Evolutionary conservation across 2,888 invertebrate genomes (phyloP), one percentile per base, ranked within the genome.

Genomic region (Cylloceria caligata): DNA sequence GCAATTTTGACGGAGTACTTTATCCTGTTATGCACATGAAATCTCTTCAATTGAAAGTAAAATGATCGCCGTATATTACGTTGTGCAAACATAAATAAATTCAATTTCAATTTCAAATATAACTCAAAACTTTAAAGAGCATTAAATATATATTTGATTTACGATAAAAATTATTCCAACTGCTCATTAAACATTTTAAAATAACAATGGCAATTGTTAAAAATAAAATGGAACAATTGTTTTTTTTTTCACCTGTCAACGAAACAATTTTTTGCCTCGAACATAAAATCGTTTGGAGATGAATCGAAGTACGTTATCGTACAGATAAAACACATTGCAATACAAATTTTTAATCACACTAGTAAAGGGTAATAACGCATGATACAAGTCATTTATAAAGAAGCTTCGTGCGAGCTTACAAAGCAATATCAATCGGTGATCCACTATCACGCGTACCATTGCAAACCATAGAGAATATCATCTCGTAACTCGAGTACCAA

Each of bases 401-500:
- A 52, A 55, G 24, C 9, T 7, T 30, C 7, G 21, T 7, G 16
- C 47, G 9, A 42, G 30, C 27, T 45, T 7, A 21, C 7, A 47
- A 49, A 52, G 36, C 21, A 68, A 71, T 21, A 75, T 80, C 75
- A 64, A 68, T 36, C 52, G 36, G 74, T 11, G 36, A 76, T 65
- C 13, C 3, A n/a, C 1, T 39, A 64, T 64, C 60, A 60, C 16
- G 60, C 24, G 39, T 24, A 24, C 9, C 34, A 34, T 9, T 19
- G 16, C 60, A 11, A 16, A 11, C 60, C n/a, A 62, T 73, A 45
- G 65, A 57, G 34, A 39, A 65, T 49, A 71, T 71, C 39, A 60
- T 73, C 72, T 77, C 67, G 60, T 75, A 71, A 79, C 67, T 45
- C 67, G 60, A 67, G 67, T 67, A 60, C 71, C 73, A 75, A 79